phyloP scores from a whole-genome alignment of 1,140 invertebrate species.

The Tyrophagus putrescentiae region DNA sequence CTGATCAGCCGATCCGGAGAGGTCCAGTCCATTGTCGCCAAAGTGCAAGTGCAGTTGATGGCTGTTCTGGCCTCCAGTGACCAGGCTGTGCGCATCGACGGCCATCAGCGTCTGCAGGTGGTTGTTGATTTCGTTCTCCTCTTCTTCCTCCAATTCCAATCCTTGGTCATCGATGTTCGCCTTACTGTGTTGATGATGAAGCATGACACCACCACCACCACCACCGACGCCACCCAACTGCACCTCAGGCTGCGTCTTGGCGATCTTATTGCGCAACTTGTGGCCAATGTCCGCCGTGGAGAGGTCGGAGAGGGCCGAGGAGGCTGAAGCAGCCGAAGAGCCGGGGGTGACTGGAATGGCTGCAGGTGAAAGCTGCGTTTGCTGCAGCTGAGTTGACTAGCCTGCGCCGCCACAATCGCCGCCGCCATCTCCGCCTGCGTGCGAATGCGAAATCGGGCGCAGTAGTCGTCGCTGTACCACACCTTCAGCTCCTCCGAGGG shows the following conservation, averaged over 20 bases:
- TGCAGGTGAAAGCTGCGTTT: no score
- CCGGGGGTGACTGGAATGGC: no score
- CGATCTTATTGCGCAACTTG: conserved; percentile 22
- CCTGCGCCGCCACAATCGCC: neutral
- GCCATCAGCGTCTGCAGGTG: neutral
- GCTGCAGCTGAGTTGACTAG: neutral
- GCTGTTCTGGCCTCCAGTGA: no score
- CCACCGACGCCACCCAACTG: no score
- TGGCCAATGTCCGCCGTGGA: conserved; percentile 12
- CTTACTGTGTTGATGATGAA: conserved; percentile 6
- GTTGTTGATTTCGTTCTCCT: neutral
- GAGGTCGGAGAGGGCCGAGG: no score
- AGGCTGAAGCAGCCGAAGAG: no score
- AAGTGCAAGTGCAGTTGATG: no score
- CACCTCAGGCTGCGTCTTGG: conserved; percentile 12
- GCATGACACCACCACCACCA: no score
- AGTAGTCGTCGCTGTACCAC: conserved; percentile 46
- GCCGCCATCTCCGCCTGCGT: conserved; percentile 31
- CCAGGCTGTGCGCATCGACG: neutral
- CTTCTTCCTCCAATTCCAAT: neutral
- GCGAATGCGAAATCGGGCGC: conserved; percentile 37
- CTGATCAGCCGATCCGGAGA: no score
- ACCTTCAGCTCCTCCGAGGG: conserved; percentile 50
- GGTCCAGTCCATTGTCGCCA: no score
- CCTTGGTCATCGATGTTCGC: neutral